These are phyloP conservation scores for Macrobrachium nipponense DNA, from an alignment of 1,140 invertebrate species.

Conservation along the genomic window DNA sequence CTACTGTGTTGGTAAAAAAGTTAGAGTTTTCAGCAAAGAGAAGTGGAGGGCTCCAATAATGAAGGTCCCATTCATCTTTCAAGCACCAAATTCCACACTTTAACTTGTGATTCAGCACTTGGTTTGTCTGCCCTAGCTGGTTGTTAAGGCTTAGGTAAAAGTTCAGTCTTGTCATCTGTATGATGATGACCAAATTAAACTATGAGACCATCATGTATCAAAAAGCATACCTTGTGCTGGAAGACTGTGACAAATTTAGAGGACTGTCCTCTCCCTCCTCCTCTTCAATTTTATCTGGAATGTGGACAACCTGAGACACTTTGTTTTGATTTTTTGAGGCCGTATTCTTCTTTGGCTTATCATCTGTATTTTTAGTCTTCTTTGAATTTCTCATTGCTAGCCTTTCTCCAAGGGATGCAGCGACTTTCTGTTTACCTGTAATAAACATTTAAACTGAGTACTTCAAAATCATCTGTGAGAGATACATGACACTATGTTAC, in stretches of 20 bases:
- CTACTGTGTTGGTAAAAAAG: no score
- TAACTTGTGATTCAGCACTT: no score
- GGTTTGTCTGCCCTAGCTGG: no score
- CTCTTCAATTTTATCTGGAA: neutral
- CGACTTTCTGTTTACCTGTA: no score
- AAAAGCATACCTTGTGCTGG: constrained; percentile 14
- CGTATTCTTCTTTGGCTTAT: constrained; percentile 2
- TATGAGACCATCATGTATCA: neutral
- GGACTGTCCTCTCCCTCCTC: constrained; percentile 10
- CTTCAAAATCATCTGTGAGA: no score
- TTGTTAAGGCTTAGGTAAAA: no score
- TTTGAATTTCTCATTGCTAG: neutral
- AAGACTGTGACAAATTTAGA: constrained; percentile 35
- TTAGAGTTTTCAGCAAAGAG: neutral
- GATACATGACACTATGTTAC: no score
- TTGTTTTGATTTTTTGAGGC: neutral
- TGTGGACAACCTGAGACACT: neutral
- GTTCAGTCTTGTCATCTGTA: no score
- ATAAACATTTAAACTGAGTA: no score
- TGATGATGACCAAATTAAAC: neutral
- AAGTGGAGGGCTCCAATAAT: neutral
- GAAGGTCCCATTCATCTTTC: neutral
- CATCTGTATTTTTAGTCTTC: neutral
- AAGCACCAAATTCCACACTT: no score
- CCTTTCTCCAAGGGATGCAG: no score